These are phyloP conservation scores for Charanyca ferruginea DNA, from an alignment of 2,888 invertebrate genomes.

Conservation along the genomic window DNA sequence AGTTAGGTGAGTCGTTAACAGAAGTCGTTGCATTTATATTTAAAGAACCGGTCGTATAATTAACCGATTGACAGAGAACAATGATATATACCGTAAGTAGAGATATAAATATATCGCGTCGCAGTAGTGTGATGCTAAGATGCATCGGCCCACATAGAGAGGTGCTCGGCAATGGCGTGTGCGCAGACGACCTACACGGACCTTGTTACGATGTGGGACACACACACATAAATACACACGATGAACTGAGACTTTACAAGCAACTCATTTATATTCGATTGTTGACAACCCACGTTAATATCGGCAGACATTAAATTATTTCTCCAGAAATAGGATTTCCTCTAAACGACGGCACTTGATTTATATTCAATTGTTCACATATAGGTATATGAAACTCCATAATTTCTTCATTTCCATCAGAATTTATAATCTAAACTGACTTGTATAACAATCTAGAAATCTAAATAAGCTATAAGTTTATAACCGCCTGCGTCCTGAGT, in stretches of 20 bases:
- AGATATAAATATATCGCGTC: conserved; percentile 49
- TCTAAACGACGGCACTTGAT: conserved; percentile 28
- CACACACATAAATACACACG: conserved; percentile 62
- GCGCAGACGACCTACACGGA: conserved; percentile 79
- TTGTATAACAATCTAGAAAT: conserved; percentile 27
- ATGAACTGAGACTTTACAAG: conserved; percentile 43
- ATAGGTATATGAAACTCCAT: conserved; percentile 35
- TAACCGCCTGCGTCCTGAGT: conserved; percentile 5
- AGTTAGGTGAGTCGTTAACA: conserved; percentile 51
- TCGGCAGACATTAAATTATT: conserved; percentile 31
- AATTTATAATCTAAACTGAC: conserved; percentile 22
- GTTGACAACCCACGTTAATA: conserved; percentile 59
- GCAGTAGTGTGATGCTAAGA: conserved; percentile 44
- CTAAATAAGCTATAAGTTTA: conserved; percentile 35
- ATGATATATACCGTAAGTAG: conserved; percentile 56
- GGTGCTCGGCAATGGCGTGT: conserved; percentile 23
- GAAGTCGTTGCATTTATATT: conserved; percentile 37
- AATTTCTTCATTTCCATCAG: conserved; percentile 14
- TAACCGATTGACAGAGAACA: conserved; percentile 59
- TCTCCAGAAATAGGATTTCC: conserved; percentile 49
- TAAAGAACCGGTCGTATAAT: conserved; percentile 50
- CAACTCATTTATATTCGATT: conserved; percentile 61
- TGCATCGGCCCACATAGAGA: conserved; percentile 71
- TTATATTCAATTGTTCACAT: conserved; percentile 51
- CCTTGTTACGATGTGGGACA: conserved; percentile 79